phyloP scores from a whole-genome alignment of 2,113 vertebrate species.

The Lasiurus cinereus region DNA sequence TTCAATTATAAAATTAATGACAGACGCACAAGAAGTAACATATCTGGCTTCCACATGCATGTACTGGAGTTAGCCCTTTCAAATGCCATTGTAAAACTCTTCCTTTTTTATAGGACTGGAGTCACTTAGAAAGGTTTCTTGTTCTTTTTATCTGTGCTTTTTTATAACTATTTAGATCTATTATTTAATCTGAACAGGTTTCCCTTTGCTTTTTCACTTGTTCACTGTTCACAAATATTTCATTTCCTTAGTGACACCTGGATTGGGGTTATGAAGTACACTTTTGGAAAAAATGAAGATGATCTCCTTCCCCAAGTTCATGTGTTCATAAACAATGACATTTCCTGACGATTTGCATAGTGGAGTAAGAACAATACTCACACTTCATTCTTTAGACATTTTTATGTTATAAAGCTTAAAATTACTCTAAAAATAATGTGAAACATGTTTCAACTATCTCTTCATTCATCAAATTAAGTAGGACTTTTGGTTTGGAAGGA shows the following conservation, averaged over 20 bases:
- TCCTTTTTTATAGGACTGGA: constrained; percentile 80
- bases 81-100: constrained; percentile 82
- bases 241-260: constrained; percentile 5
- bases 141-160: constrained; percentile 64
- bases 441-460: neutral
- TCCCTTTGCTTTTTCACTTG: neutral
- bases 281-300: neutral
- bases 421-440: constrained; percentile 2
- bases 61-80: constrained; percentile 71
- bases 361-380: constrained; percentile 27
- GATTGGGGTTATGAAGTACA: neutral
- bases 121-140: constrained; percentile 73
- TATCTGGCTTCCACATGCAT: constrained; percentile 82
- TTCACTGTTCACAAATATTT: constrained; percentile 31
- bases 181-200: constrained; percentile 11
- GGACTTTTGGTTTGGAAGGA: neutral
- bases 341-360: constrained; percentile 51
- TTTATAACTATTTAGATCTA: constrained; percentile 30
- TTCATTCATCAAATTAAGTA: constrained; percentile 8
- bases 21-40: constrained; percentile 82
- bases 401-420: neutral
- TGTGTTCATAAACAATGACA: constrained; percentile 63
- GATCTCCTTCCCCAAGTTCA: neutral
- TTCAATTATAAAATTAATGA: constrained; percentile 83
- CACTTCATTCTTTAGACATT: constrained; percentile 48